These are phyloP conservation scores for Athrips mouffetella DNA, from an alignment of 2,888 invertebrate species.

Conservation along the genomic window DNA sequence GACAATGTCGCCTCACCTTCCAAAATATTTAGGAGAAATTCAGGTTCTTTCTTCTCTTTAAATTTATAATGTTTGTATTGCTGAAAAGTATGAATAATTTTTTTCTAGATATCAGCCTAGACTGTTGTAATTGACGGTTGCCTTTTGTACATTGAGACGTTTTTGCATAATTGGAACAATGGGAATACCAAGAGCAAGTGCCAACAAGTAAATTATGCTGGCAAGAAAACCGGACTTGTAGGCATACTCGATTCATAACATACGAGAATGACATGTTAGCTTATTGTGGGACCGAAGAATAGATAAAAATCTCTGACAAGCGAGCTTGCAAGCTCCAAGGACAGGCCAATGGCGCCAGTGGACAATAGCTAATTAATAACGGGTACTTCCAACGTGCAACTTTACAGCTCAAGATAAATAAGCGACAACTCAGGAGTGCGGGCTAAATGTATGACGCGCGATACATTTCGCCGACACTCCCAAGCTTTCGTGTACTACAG, in stretches of 20 bases:
- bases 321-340: slow-evolving; percentile 21
- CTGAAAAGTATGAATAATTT: slow-evolving; percentile 1
- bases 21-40: slow-evolving; percentile 40
- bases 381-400: slow-evolving; percentile 13
- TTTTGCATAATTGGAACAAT: background rate
- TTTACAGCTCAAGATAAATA: slow-evolving; percentile 5
- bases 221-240: background rate
- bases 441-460: no score
- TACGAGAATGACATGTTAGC: slow-evolving; percentile 16
- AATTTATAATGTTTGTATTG: slow-evolving; percentile 9
- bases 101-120: background rate
- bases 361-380: slow-evolving; percentile 28
- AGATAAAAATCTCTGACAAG: slow-evolving; percentile 23
- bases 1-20: slow-evolving; percentile 47
- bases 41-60: slow-evolving; percentile 22
- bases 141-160: background rate
- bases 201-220: background rate
- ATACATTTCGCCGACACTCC: no score
- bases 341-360: slow-evolving; percentile 17
- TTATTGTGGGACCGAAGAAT: slow-evolving; percentile 20
- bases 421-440: no score
- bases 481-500: no score
- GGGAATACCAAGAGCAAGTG: slow-evolving; percentile 2
- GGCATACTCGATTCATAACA: background rate
- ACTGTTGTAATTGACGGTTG: background rate